Evolutionary conservation across 1,140 invertebrate species (phyloP), one percentile per base, ranked within the genome.

Genomic region (Diploscapter pachys): DNA sequence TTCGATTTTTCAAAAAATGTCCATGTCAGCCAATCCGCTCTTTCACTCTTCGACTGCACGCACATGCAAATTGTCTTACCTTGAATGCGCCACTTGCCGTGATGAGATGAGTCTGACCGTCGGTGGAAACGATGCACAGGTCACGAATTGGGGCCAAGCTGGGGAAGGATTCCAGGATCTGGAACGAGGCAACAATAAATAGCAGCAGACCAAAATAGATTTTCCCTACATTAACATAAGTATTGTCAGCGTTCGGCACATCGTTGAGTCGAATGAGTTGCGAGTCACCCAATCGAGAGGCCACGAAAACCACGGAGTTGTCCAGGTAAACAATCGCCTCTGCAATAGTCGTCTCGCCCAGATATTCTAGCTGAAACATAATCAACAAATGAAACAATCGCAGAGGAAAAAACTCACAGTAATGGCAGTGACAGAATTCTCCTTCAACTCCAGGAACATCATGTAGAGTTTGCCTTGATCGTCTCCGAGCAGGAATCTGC

Each of bases 281-380:
- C 0, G 94, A 97, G 87, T 99, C 96, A 0, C 96, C 96, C 49
- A 99, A 88, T 48, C 94, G 90, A 1, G 95, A 98, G 0, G 96
- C 96, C 80, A 99, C 91, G 86, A 96, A 99, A 65, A 99, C 91
- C 50, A 99, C 96, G 61, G 94, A 94, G 88, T 99, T 99, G 85
- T 99, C 96, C 64, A 99, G 88, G 85, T 99, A 99, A 11, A 95
- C 97, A 84, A 99, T 92, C 84, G 94, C 96, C 87, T 98, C 95
- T 3, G 96, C 94, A 78, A 97, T 96, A 11, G 93, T 94, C 56
- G 96, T 96, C 88, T 98, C 92, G 57, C 91, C 91, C 70, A 81
- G 70, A 51, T 81, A 56, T 76, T 82, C 75, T 56, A 84, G 67
- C 63, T 82, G 56, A 73, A 83, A 67, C 50, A 54, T 5, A 54